Conservation (phyloP, 2,797 vertebrate genomes). For the Ctenosaura bakeri region DNA sequence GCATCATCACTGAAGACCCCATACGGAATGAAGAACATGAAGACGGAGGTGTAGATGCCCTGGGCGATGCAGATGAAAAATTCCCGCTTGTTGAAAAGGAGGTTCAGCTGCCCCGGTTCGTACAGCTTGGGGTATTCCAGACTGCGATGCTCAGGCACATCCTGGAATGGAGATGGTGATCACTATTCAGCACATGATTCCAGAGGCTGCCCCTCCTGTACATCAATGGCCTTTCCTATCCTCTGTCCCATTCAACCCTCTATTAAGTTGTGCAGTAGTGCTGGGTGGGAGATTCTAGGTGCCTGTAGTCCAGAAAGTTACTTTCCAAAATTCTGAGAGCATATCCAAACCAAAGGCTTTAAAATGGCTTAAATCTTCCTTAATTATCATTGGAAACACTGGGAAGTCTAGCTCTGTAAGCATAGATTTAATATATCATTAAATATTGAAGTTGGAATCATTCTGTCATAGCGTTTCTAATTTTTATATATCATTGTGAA, state of each 20-base stretch:
- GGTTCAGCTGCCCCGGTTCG: conserved; percentile 94
- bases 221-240: background rate
- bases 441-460: too few species aligned
- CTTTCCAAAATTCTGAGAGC: background rate
- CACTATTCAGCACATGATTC: too few species aligned
- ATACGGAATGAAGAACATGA: conserved; percentile 94
- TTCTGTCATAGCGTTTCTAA: too few species aligned
- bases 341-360: background rate
- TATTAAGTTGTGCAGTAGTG: background rate
- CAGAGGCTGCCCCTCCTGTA: background rate
- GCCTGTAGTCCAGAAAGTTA: background rate
- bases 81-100: conserved; percentile 97
- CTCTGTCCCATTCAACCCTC: background rate
- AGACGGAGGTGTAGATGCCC: conserved; percentile 94
- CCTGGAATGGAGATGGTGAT: conserved; percentile 74
- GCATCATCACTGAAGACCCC: conserved; percentile 86
- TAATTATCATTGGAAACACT: background rate
- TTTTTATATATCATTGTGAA: too few species aligned
- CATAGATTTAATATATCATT: too few species aligned
- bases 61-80: conserved; percentile 98
- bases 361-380: background rate
- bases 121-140: conserved; percentile 95
- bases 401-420: background rate
- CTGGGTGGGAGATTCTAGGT: background rate
- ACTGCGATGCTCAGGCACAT: conserved; percentile 92